Conservation (phyloP, 2,797 vertebrate species). For the Pipistrellus kuhlii region DNA sequence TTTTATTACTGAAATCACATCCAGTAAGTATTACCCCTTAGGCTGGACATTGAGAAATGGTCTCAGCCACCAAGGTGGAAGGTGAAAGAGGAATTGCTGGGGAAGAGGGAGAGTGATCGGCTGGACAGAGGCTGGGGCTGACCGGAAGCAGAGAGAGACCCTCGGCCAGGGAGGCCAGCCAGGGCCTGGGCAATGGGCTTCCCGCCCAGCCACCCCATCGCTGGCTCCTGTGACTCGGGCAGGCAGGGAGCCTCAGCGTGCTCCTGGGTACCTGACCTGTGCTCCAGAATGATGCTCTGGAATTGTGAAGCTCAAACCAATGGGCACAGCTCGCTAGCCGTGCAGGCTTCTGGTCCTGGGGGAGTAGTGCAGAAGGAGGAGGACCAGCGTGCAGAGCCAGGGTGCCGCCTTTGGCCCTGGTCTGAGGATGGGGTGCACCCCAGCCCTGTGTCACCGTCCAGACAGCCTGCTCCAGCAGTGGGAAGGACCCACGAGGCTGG, state of each 20-base stretch:
- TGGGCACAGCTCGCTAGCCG: too few species aligned
- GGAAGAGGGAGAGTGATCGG: background rate
- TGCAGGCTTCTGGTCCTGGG: background rate
- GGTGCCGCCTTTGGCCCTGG: background rate
- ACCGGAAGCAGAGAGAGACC: background rate
- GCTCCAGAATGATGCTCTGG: background rate
- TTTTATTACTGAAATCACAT: conserved; percentile 71
- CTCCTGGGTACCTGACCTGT: background rate
- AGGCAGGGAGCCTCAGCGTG: background rate
- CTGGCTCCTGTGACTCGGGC: fast-evolving
- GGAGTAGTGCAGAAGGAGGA: background rate
- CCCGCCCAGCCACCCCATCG: fast-evolving
- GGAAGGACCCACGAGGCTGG: background rate
- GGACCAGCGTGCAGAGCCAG: background rate
- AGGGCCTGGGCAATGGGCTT: background rate
- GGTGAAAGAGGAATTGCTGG: background rate
- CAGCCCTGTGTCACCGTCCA: background rate
- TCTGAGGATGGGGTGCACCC: background rate
- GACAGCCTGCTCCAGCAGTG: fast-evolving
- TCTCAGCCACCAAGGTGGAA: background rate
- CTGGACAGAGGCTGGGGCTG: background rate
- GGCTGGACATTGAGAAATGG: conserved; percentile 67
- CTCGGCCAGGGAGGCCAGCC: fast-evolving
- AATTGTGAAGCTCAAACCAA: background rate
- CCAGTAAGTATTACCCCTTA: conserved; percentile 56